phyloP scores from a whole-genome alignment of 2,113 vertebrate species.

The Gasterosteus aculeatus region DNA sequence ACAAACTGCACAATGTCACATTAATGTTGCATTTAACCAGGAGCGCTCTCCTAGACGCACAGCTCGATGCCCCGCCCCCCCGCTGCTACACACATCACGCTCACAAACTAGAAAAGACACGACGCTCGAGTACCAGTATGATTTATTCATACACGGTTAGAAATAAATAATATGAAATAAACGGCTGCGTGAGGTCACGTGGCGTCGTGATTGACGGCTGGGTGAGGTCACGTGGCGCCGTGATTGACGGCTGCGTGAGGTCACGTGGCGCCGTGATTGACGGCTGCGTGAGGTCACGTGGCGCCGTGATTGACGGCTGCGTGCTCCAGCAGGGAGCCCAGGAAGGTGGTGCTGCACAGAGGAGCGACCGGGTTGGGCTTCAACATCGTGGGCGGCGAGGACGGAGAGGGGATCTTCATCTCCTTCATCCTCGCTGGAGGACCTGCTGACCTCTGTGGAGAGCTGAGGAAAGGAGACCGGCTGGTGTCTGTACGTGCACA shows the following conservation, averaged over 20 bases:
- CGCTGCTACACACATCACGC: no score
- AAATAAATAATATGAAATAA: no score
- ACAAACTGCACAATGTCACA: no score
- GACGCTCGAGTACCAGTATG: no score
- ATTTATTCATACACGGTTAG: no score
- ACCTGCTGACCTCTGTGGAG: conserved; percentile 95
- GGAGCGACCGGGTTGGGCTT: conserved; percentile 96
- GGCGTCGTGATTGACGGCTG: background rate
- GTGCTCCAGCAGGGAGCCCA: conserved; percentile 85
- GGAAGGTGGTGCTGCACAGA: conserved; percentile 93
- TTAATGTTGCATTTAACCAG: no score
- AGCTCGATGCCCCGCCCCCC: no score
- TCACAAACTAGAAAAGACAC: no score
- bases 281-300: background rate
- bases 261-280: background rate
- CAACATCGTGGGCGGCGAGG: conserved; percentile 98
- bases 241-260: background rate
- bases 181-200: background rate
- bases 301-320: conserved; percentile 29
- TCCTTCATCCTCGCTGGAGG: conserved; percentile 99
- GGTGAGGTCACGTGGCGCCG: background rate
- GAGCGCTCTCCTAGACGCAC: no score
- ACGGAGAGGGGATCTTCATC: conserved; percentile 99
- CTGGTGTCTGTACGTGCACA: conserved; percentile 88
- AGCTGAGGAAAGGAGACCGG: conserved; percentile 95